Evolutionary conservation across 2,888 invertebrate genomes (phyloP), one percentile per base, ranked within the genome.

Genomic region (Mylabris sibirica): DNA sequence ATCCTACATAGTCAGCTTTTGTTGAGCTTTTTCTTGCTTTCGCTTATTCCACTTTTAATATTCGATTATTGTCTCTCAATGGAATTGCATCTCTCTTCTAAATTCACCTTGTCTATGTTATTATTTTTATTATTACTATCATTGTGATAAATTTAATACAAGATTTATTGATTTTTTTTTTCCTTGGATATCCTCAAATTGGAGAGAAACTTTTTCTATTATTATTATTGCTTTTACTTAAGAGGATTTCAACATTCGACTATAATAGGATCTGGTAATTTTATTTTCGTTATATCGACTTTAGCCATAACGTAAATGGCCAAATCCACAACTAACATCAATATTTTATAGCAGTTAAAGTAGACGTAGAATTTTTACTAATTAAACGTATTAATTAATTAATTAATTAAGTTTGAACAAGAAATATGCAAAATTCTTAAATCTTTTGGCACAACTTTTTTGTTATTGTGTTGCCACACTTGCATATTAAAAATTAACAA

Each of bases 41-140:
- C 8, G 17, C 17, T 44, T 44, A 44, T 17, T 44, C 17, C n/a
- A 30, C 44, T 44, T 44, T 44, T 44, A 44, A 44, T 44, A 44
- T 44, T 44, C 44, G 44, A 44, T 44, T 44, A 44, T 44, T 44
- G n/a, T 44, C 44, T 35, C 35, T 38, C 38, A 30, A 14, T 38
- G 17, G 44, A 44, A 44, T 44, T 44, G 44, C 44, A 44, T 8
- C n/a, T 44, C 44, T 44, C 44, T 44, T 44, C 44, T 44, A 30
- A 30, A 30, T 30, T n/a, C 12, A 14, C 3, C 6, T 34, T 34
- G 30, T 35, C 35, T 35, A 35, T 38, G 6, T 34, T 14, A 38
- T 14, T 5, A 14, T 38, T 44, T 12, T 4, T n/a, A 44, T 44
- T 44, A n/a, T 44, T 44, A 4, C 17, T 6, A 17, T 17, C 2